Evolutionary conservation across 2,797 vertebrate genomes (phyloP), one percentile per base, ranked within the genome.

Genomic region (Eutrigla gurnardus): DNA sequence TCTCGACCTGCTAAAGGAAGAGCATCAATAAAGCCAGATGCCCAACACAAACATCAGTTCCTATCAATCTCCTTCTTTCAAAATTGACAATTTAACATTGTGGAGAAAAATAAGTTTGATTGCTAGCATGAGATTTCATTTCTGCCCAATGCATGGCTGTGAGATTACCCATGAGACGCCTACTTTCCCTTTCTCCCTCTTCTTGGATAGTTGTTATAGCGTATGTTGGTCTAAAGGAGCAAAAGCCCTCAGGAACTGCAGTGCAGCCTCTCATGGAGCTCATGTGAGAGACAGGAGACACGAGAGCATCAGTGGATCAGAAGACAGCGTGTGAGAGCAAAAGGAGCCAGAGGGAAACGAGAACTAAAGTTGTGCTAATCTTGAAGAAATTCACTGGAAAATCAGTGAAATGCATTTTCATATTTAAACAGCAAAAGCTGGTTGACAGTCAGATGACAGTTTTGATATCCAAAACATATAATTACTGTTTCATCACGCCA

Each of bases 351-450:
- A 72, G 54, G 78, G 62, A 58, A 39, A 43, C 8, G 37, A n/a
- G 39, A 73, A 60, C 5, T 17, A n/a, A 62, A 43, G 1, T 40
- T 4, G 5, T 47, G 39, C 3, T 68, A 15, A 60, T 65, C 55
- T 53, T 39, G 5, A 53, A 55, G 25, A 15, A 9, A 33, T 33
- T n/a, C 7, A 39, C 5, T n/a, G 15, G 33, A 25, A 77, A 80
- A 82, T 82, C 50, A 45, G n/a, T n/a, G n/a, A n/a, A n/a, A 46
- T 53, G 36, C 55, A 18, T 37, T 70, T 62, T 55, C 25, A 57
- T 18, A 15, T 58, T 60, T 4, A 64, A 80, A 69, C 61, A 69
- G 59, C 62, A 82, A 81, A 80, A 85, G 78, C 83, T 78, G 72
- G 80, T 74, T 76, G 60, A 61, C 62, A 63, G 70, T 77, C 43